A percentile compares a stretch with the other conserved stretches of the same genome.
phyloP scores from a whole-genome alignment of 2,888 invertebrate species.

The Brachylomia viminalis region DNA sequence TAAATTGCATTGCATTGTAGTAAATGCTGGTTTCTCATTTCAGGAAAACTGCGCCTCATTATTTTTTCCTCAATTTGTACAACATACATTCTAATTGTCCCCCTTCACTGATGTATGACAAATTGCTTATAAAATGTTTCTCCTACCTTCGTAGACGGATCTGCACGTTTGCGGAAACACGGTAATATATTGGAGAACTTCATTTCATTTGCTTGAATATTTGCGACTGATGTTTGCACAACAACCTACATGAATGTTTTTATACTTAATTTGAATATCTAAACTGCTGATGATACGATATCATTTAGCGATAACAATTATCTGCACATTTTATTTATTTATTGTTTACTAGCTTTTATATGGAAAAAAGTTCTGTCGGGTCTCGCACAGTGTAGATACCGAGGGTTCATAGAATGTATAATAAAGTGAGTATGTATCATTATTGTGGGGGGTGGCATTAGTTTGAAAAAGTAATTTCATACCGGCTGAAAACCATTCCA shows the following conservation, averaged over 20 bases:
- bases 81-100: not conserved
- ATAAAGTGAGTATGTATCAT: not conserved
- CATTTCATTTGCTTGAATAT: constrained; percentile 24
- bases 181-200: constrained; percentile 30
- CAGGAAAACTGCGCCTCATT: constrained; percentile 1
- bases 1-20: too few species aligned
- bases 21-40: constrained; percentile 3
- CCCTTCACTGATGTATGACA: constrained; percentile 20
- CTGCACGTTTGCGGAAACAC: constrained; percentile 31
- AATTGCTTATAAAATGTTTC: constrained; percentile 18
- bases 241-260: constrained; percentile 19
- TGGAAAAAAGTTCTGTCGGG: not conserved
- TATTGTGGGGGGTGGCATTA: too few species aligned
- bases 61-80: constrained; percentile 5
- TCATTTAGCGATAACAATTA: constrained; percentile 31
- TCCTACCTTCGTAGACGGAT: constrained; percentile 29
- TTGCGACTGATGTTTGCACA: constrained; percentile 28
- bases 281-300: constrained; percentile 13
- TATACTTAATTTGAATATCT: not conserved
- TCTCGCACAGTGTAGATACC: not conserved
- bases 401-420: not conserved
- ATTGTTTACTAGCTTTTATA: constrained; percentile 4
- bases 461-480: not conserved
- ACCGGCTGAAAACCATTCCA: not conserved
- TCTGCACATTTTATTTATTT: constrained; percentile 11